Conservation (phyloP, 2,113 vertebrate genomes). For the Beaufortia kweichowensis region DNA sequence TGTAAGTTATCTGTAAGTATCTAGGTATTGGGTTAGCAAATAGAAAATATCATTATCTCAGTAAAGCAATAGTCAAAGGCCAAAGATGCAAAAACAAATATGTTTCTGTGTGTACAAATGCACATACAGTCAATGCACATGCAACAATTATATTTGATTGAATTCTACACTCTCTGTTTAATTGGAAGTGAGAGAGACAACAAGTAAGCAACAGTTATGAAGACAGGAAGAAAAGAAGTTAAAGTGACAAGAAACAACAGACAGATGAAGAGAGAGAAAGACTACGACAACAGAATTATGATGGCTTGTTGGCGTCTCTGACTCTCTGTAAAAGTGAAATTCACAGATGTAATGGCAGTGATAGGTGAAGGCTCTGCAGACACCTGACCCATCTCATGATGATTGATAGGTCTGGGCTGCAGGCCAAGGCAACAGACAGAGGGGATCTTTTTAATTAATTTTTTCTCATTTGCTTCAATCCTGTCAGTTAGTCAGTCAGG, state of each 20-base stretch:
- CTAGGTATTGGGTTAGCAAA: no score
- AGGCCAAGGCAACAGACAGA: constrained; percentile 55
- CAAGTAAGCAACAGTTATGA: not conserved
- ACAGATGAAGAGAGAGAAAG: not conserved
- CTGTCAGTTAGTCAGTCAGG: constrained; percentile 34
- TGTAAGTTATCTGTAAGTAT: no score
- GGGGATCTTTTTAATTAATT: constrained; percentile 60
- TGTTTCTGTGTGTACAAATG: no score
- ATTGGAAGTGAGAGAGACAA: constrained; percentile 39
- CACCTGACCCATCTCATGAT: constrained; percentile 26
- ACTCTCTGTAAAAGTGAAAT: constrained; percentile 19
- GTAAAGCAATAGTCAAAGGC: no score
- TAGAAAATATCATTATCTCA: no score
- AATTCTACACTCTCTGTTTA: constrained; percentile 38
- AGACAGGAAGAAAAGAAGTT: not conserved
- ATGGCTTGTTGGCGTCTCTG: not conserved
- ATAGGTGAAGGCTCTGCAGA: constrained; percentile 48
- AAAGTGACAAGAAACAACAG: constrained; percentile 27
- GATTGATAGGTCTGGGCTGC: constrained; percentile 58
- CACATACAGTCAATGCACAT: not conserved
- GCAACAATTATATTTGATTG: not conserved
- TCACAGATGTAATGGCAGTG: constrained; percentile 30
- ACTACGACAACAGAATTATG: no score
- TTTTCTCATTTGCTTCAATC: constrained; percentile 63
- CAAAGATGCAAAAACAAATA: no score